Evolutionary conservation across 1,140 invertebrate genomes (phyloP), one percentile per base, ranked within the genome.

Genomic region (Drosophila guanche): DNA sequence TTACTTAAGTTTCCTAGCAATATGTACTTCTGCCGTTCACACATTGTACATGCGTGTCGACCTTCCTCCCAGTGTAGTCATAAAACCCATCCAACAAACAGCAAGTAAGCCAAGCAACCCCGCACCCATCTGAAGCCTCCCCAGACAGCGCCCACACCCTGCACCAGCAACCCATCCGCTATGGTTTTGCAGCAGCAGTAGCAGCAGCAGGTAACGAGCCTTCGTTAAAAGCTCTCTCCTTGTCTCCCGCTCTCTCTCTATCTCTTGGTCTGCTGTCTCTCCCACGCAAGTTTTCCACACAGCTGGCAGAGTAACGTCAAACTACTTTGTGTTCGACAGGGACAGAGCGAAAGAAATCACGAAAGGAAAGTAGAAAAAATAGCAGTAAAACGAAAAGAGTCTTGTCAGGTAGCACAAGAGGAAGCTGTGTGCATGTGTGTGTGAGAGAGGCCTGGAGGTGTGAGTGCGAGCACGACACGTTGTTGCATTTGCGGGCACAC

Each of bases 401-500:
- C 68, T 71, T 74, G 56, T 78, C 80, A 74, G 76, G 76, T 86
- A 79, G 53, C 67, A 65, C 58, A 57, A 50, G 55, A 37, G 79
- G 75, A 86, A 48, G 83, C 74, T 86, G 81, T 47, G 48, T 23
- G n/a, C 61, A 8, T 37, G 63, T 23, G 23, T 29, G 48, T 51
- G 45, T 29, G 40, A 51, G 29, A 42, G 43, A 52, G 20, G 8
- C 67, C 33, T 41, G 23, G 16, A 41, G 58, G 61, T 72, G 80
- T 80, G 72, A 80, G 81, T 74, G 68, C 50, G 59, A 80, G 67
- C 66, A 67, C 75, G 78, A 78, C 83, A 86, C 83, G 83, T 86
- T 86, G 83, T 86, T 86, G 83, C 83, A 86, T 88, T 79, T 68
- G 76, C 52, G 76, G 59, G 46, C 70, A 78, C 74, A 68, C 53